Percentiles rank a stretch among this genome's conserved stretches.
Conservation (phyloP, 2,797 vertebrate genomes). For the Etheostoma nigrum region DNA sequence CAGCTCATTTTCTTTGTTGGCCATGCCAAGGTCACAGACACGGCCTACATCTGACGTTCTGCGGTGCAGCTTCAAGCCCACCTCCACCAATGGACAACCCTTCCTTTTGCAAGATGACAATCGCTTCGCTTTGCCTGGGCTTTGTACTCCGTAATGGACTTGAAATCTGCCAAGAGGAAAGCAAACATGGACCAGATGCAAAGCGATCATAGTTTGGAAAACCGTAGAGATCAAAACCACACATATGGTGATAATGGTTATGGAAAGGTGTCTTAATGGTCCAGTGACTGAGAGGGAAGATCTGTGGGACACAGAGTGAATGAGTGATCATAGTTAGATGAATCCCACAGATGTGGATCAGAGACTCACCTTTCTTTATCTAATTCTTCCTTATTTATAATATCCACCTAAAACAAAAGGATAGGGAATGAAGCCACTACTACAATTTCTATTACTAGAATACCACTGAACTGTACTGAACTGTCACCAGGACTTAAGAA, state of each 20-base stretch:
- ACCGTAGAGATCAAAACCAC: conserved; percentile 8
- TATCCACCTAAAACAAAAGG: conserved; percentile 88
- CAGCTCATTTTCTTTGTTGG: conserved; percentile 99
- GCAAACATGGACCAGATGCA: not conserved
- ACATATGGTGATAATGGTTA: conserved; percentile 49
- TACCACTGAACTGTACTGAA: conserved; percentile 57
- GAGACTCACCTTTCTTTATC: conserved; percentile 87
- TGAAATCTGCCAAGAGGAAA: conserved; percentile 84
- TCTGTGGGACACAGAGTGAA: conserved; percentile 57
- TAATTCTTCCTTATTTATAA: conserved; percentile 86
- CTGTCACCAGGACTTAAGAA: conserved; percentile 51
- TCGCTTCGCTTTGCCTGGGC: conserved; percentile 85
- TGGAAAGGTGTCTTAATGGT: conserved; percentile 61
- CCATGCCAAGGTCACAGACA: conserved; percentile 95
- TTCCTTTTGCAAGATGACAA: conserved; percentile 89
- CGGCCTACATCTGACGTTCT: conserved; percentile 84
- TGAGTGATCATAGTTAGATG: conserved; percentile 52
- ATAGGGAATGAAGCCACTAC: conserved; percentile 81
- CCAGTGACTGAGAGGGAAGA: conserved; percentile 58
- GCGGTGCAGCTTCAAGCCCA: conserved; percentile 87
- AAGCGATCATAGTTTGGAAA: not conserved
- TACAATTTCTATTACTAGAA: conserved; percentile 54
- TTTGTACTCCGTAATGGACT: conserved; percentile 87
- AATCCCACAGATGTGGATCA: conserved; percentile 63
- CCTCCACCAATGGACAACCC: conserved; percentile 81